Percentiles rank a stretch among this genome's conserved stretches.
Evolutionary conservation across 2,797 vertebrate genomes (phyloP).

Genomic region (Enteromius anoplus): DNA sequence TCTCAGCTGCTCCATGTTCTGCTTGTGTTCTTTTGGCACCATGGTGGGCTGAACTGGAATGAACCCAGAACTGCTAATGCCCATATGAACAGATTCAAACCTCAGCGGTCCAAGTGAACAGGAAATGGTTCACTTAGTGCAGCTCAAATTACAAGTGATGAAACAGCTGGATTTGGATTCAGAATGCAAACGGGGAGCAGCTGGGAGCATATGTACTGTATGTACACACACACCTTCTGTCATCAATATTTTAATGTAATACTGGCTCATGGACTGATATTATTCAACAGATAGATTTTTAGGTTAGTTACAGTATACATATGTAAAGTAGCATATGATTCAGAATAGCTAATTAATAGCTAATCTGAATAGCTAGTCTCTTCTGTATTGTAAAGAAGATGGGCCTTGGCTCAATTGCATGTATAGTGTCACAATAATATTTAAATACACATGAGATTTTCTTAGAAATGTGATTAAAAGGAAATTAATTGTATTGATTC

Average conservation of each 20-base stretch:
- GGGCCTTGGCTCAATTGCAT: background rate
- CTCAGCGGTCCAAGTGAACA: slow-evolving; percentile 62
- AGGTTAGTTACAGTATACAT: background rate
- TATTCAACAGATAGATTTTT: background rate
- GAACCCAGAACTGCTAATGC: slow-evolving; percentile 62
- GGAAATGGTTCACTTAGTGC: slow-evolving; percentile 75
- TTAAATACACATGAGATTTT: background rate
- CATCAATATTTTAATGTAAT: background rate
- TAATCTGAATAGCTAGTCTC: too few species aligned
- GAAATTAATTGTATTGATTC: background rate
- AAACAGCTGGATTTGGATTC: slow-evolving; percentile 68
- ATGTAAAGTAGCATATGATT: background rate
- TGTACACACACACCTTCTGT: background rate
- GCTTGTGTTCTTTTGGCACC: slow-evolving; percentile 29
- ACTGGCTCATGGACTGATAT: background rate
- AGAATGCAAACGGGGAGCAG: slow-evolving; percentile 37
- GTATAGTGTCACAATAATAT: background rate
- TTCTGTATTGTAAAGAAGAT: background rate
- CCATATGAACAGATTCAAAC: slow-evolving; percentile 62
- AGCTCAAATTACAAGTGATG: slow-evolving; percentile 72
- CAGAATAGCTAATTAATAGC: background rate
- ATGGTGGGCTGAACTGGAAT: slow-evolving; percentile 59
- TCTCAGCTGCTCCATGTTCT: slow-evolving; percentile 46
- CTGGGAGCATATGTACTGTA: background rate
- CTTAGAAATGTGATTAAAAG: background rate